Conservation (phyloP, 2,888 invertebrate species). For the Cosmia trapezina region DNA sequence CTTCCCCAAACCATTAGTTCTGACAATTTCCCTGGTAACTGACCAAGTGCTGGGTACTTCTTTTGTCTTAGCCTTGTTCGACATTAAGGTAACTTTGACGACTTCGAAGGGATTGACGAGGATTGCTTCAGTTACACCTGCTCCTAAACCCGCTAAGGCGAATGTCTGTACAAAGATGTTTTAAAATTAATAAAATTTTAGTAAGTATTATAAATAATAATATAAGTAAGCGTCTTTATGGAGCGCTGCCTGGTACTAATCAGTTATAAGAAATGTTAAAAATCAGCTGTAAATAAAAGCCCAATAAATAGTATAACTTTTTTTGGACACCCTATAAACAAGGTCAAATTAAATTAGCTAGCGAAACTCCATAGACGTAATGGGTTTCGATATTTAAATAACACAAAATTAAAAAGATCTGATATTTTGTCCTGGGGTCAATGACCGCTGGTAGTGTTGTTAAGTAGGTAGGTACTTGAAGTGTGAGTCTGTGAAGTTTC, state of each 20-base stretch:
- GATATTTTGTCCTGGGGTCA: too few species aligned
- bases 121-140: conserved; percentile 97
- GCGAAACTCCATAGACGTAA: too few species aligned
- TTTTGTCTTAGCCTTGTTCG: conserved; percentile 92
- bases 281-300: background rate
- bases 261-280: background rate
- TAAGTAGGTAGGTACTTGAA: too few species aligned
- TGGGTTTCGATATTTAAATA: too few species aligned
- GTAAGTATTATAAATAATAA: too few species aligned
- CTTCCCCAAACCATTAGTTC: conserved; percentile 94
- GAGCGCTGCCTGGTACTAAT: too few species aligned
- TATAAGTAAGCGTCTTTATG: background rate
- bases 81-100: conserved; percentile 97
- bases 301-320: fast-evolving
- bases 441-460: too few species aligned
- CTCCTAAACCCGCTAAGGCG: conserved; percentile 96
- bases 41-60: conserved; percentile 94
- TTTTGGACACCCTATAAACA: background rate
- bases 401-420: too few species aligned
- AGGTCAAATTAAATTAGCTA: too few species aligned
- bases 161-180: conserved; percentile 92
- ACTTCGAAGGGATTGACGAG: conserved; percentile 98
- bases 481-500: too few species aligned
- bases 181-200: background rate
- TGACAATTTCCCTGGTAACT: conserved; percentile 95